Conservation (phyloP, 2,113 vertebrate species). For the Ceyx cyanopectus region DNA sequence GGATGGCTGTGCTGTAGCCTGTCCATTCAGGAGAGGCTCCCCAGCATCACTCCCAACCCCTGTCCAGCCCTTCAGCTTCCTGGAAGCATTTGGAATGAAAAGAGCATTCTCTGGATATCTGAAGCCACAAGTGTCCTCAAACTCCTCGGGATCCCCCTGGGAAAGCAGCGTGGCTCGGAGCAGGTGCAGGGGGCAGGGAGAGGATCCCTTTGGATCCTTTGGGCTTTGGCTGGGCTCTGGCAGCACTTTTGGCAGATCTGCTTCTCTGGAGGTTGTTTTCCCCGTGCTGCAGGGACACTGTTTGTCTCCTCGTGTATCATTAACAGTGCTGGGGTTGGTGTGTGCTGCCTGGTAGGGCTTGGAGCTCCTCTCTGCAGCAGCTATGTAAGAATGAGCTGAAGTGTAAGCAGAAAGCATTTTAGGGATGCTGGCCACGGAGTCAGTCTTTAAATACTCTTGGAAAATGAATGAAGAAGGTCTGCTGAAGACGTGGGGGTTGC, state of each 20-base stretch:
- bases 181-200: neutral
- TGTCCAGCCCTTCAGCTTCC: neutral
- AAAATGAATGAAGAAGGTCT: constrained; percentile 70
- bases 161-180: neutral
- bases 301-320: constrained; percentile 32
- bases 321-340: neutral
- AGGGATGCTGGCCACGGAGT: neutral
- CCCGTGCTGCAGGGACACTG: neutral
- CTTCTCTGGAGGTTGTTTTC: neutral
- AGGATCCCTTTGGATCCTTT: neutral
- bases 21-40: neutral
- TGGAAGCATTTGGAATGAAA: neutral
- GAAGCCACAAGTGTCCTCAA: neutral
- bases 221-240: neutral
- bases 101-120: neutral
- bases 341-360: constrained; percentile 34
- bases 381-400: constrained; percentile 20
- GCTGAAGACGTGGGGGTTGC: constrained; percentile 38
- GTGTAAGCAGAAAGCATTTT: constrained; percentile 56
- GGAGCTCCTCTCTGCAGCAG: constrained; percentile 44
- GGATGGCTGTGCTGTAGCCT: neutral
- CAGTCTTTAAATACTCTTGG: constrained; percentile 67
- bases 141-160: neutral
- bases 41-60: neutral
- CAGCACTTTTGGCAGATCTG: neutral